Evolutionary conservation across 2,888 invertebrate species (phyloP).

Genomic region (Acleris sparsana): DNA sequence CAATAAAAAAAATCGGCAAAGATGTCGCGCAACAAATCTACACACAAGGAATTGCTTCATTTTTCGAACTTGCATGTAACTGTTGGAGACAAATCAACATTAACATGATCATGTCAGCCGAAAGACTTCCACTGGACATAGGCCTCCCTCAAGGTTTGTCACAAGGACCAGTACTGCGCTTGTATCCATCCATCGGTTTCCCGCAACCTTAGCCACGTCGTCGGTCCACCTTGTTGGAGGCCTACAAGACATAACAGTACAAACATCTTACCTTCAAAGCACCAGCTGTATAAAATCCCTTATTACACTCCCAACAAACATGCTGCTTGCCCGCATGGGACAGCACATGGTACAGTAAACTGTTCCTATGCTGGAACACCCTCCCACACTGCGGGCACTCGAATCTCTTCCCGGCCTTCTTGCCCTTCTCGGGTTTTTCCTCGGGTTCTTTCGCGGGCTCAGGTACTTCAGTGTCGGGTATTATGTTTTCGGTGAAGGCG

Average conservation of each 20-base stretch:
- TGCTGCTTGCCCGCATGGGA: slow-evolving; percentile 91
- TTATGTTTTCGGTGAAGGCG: slow-evolving; percentile 52
- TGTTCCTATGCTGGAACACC: slow-evolving; percentile 91
- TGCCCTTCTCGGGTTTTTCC: slow-evolving; percentile 44
- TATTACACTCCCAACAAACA: slow-evolving; percentile 90
- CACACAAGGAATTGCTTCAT: no score
- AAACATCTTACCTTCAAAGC: slow-evolving; percentile 87
- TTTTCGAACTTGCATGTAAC: no score
- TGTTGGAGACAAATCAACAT: no score
- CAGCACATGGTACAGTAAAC: slow-evolving; percentile 91
- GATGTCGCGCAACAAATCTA: no score
- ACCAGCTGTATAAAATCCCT: slow-evolving; percentile 91
- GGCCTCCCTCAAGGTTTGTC: no score
- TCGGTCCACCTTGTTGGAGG: no score
- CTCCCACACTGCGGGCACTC: slow-evolving; percentile 88
- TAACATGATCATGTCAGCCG: no score
- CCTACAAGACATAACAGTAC: not conserved
- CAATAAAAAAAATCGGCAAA: no score
- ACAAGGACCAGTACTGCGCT: no score
- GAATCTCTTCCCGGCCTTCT: slow-evolving; percentile 64
- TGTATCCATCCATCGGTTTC: no score
- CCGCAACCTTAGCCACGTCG: no score
- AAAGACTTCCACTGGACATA: no score
- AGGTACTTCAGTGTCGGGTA: slow-evolving; percentile 42
- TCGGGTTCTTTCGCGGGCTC: slow-evolving; percentile 29